These are phyloP conservation scores for Halcyon smyrnensis DNA, from an alignment of 2,797 vertebrate genomes.

Conservation along the genomic window DNA sequence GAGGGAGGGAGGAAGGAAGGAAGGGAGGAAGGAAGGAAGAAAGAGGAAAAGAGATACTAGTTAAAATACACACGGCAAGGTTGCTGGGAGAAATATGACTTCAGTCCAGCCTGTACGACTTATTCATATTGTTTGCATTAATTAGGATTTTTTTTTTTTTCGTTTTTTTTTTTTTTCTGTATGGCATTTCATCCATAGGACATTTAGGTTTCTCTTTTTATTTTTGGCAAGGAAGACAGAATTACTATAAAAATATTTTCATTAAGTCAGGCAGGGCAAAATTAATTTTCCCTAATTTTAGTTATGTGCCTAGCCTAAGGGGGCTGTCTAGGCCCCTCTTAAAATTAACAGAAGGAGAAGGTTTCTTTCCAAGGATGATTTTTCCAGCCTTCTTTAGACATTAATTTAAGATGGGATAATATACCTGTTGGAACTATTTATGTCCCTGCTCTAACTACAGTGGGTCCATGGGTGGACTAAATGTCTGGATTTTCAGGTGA, in stretches of 20 bases:
- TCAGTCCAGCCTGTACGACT: background rate
- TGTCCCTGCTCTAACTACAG: background rate
- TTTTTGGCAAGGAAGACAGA: background rate
- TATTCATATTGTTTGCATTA: background rate
- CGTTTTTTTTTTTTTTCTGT: background rate
- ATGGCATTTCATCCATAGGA: background rate
- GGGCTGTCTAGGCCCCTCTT: background rate
- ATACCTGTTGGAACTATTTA: background rate
- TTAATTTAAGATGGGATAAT: background rate
- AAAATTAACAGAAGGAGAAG: background rate
- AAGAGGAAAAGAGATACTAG: background rate
- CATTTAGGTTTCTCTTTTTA: background rate
- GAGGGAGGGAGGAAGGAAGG: too few relatives aligned
- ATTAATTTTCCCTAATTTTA: background rate
- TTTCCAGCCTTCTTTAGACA: background rate
- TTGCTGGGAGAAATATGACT: background rate
- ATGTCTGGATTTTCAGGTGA: background rate
- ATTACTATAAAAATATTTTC: background rate
- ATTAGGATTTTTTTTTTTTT: background rate
- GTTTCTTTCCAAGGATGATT: background rate
- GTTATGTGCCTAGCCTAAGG: background rate
- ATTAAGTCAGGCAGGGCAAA: background rate
- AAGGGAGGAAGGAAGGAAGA: too few relatives aligned
- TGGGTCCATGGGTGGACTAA: background rate
- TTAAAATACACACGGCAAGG: background rate